These are phyloP conservation scores for Oplegnathus fasciatus DNA, from an alignment of 2,113 vertebrate genomes.

Conservation along the genomic window DNA sequence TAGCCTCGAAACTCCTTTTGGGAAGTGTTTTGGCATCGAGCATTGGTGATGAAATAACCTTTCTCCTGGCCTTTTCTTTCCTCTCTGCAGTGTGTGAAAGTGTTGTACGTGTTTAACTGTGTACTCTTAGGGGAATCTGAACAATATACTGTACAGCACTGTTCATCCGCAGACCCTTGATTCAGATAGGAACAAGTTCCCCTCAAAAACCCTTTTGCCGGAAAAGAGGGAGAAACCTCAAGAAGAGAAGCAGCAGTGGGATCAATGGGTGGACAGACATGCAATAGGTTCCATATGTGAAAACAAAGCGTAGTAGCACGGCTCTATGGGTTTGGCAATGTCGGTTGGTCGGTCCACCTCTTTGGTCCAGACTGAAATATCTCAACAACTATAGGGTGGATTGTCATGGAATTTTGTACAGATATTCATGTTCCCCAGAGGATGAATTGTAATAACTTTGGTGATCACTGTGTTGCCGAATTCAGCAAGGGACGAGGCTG, in stretches of 20 bases:
- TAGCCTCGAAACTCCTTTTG: conserved; percentile 58
- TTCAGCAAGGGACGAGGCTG: no score
- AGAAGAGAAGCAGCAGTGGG: background rate
- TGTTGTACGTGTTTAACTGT: conserved; percentile 6
- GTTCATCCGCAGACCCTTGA: background rate
- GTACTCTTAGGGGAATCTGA: background rate
- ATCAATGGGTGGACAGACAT: background rate
- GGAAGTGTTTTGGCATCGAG: conserved; percentile 65
- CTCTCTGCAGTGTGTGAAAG: conserved; percentile 25
- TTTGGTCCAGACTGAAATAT: background rate
- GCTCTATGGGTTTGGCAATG: background rate
- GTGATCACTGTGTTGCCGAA: no score
- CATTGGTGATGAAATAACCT: conserved; percentile 43
- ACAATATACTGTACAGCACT: background rate
- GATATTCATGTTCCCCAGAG: background rate
- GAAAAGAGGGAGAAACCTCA: background rate
- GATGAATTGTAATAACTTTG: background rate
- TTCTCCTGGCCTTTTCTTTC: conserved; percentile 21
- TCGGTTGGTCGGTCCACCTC: background rate
- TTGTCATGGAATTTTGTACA: background rate
- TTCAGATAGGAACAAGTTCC: rapidly evolving
- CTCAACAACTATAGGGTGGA: background rate
- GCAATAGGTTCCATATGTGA: background rate
- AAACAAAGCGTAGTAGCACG: no score
- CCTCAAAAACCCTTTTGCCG: background rate